phyloP scores from a whole-genome alignment of 2,888 invertebrate genomes.

The Andrena camellia region DNA sequence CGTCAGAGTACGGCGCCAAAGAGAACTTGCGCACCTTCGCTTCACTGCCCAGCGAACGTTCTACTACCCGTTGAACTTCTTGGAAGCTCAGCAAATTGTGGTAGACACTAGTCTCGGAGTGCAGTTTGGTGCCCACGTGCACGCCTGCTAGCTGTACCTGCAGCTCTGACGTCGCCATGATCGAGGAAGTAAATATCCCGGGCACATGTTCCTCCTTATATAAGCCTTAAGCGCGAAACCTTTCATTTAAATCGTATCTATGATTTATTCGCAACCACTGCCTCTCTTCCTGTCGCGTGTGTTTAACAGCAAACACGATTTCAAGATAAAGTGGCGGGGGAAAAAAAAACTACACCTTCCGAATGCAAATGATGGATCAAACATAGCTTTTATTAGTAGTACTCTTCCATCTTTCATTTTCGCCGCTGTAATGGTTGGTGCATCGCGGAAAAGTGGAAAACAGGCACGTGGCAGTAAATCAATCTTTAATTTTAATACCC shows the following conservation, averaged over 20 bases:
- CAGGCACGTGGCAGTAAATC: slow-evolving; percentile 2
- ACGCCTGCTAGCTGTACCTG: neutral
- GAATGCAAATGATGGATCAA: neutral
- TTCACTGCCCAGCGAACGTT: slow-evolving; percentile 40
- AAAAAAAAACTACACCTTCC: neutral
- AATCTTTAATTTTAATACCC: slow-evolving; percentile 1
- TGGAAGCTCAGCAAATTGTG: slow-evolving; percentile 56
- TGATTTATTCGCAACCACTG: slow-evolving; percentile 21
- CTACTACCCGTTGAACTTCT: slow-evolving; percentile 64
- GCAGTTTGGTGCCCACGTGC: neutral
- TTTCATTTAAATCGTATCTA: neutral
- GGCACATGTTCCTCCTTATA: slow-evolving; percentile 32
- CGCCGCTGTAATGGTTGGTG: neutral
- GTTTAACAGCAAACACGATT: slow-evolving; percentile 31
- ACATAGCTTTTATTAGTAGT: neutral
- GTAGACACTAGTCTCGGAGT: neutral
- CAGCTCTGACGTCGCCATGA: slow-evolving; percentile 27
- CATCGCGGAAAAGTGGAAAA: neutral
- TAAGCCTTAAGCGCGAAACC: neutral
- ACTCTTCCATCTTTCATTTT: neutral
- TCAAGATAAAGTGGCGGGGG: neutral
- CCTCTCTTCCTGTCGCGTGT: neutral
- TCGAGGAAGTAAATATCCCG: neutral
- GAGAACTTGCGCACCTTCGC: slow-evolving; percentile 66
- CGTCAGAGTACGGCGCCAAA: slow-evolving; percentile 72